phyloP scores from a whole-genome alignment of 2,888 invertebrate genomes.

The Lepidocyrtoides sp. region DNA sequence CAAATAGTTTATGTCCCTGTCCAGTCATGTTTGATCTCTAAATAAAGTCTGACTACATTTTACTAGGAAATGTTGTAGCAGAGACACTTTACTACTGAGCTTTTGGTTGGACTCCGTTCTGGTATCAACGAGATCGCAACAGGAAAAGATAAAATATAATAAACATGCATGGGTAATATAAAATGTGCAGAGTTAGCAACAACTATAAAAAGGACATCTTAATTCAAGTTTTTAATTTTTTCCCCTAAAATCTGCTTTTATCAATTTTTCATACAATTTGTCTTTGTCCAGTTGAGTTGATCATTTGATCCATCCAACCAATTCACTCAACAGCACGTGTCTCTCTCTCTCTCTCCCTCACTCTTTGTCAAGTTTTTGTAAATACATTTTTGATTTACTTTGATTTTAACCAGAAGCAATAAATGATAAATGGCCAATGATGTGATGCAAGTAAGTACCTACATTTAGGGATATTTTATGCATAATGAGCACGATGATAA shows the following conservation, averaged over 20 bases:
- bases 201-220: background rate
- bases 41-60: too few species aligned
- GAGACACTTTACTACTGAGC: background rate
- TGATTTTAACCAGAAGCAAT: background rate
- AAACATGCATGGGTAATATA: too few species aligned
- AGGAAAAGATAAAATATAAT: background rate
- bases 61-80: too few species aligned
- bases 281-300: background rate
- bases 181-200: background rate
- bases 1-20: background rate
- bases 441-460: background rate
- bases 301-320: background rate
- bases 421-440: background rate
- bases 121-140: background rate
- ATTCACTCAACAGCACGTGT: background rate
- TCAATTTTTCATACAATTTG: background rate
- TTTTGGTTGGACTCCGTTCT: background rate
- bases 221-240: background rate
- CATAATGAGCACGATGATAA: background rate
- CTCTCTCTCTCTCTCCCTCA: background rate
- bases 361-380: background rate
- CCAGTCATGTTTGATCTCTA: too few species aligned
- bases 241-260: background rate
- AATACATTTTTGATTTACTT: background rate
- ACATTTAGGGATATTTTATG: background rate